phyloP scores from a whole-genome alignment of 23 tunicate genomes.

The Diplosoma virens region DNA sequence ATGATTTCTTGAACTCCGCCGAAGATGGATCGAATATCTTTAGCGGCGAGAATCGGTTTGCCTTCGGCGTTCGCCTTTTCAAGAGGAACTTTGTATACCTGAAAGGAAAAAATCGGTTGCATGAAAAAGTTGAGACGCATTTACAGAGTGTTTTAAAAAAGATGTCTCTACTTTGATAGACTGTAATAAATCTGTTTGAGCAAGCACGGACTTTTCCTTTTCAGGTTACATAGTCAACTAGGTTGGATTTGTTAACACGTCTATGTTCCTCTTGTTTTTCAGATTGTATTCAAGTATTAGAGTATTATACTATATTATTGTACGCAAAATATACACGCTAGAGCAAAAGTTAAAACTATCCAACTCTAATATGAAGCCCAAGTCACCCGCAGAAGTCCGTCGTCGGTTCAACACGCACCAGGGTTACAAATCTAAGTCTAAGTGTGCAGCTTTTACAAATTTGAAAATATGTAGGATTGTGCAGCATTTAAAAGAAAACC shows the following conservation, averaged over 20 bases:
- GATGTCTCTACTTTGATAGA: constrained; percentile 5
- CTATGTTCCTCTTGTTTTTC: background rate
- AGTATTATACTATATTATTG: background rate
- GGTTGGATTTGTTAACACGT: constrained; percentile 23
- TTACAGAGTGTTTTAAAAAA: constrained; percentile 19
- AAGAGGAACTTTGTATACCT: constrained; percentile 88
- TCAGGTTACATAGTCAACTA: constrained; percentile 21
- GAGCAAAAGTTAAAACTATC: constrained; percentile 11
- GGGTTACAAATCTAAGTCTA: too few relatives aligned
- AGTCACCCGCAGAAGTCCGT: constrained; percentile 25
- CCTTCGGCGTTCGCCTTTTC: constrained; percentile 62
- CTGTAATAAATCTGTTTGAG: background rate
- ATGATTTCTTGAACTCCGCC: constrained; percentile 70
- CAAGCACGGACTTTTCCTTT: constrained; percentile 20
- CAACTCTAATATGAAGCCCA: constrained; percentile 19
- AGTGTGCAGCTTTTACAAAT: constrained; percentile 22
- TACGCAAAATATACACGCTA: constrained; percentile 16
- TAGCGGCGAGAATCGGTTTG: constrained; percentile 52
- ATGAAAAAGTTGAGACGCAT: too few relatives aligned
- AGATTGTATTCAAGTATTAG: background rate
- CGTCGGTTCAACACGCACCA: constrained; percentile 29
- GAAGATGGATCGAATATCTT: constrained; percentile 66
- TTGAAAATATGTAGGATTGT: constrained; percentile 15
- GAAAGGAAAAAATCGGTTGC: too few relatives aligned
- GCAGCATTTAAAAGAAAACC: constrained; percentile 11